Percentiles rank a stretch among this genome's conserved stretches.
These are phyloP conservation scores for Zaprionus davidi DNA, from an alignment of 1,140 invertebrate genomes.

Conservation along the genomic window DNA sequence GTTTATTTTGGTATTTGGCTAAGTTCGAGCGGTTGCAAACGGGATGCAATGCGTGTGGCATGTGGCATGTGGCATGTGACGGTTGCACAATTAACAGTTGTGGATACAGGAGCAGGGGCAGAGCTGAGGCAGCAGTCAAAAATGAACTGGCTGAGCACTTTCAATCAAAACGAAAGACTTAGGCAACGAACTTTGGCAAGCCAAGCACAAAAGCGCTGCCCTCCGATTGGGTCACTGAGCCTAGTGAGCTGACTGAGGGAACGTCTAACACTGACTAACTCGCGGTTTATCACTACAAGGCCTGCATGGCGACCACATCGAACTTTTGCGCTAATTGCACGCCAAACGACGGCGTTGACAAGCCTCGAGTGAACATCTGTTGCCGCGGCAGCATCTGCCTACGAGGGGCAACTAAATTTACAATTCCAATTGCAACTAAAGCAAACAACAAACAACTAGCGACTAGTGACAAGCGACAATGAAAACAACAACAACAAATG, in stretches of 20 bases:
- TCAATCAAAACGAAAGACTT: constrained; percentile 46
- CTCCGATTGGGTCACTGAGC: constrained; percentile 34
- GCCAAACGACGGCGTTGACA: constrained; percentile 13
- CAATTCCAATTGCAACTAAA: constrained; percentile 66
- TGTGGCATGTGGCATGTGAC: constrained; percentile 19
- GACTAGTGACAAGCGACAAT: constrained; percentile 30
- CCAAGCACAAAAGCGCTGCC: constrained; percentile 15
- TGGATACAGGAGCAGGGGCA: neutral
- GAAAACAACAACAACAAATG: constrained; percentile 47
- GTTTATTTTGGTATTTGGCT: neutral
- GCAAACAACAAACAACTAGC: constrained; percentile 32
- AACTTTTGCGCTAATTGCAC: constrained; percentile 34
- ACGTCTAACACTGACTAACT: constrained; percentile 34
- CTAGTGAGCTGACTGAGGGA: constrained; percentile 11
- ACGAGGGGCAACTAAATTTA: constrained; percentile 50
- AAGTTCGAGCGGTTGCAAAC: neutral
- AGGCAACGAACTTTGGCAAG: constrained; percentile 44
- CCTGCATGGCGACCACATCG: constrained; percentile 5
- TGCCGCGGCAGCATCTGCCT: constrained; percentile 53
- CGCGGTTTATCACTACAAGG: constrained; percentile 38
- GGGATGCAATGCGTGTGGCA: constrained; percentile 35
- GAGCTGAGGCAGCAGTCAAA: neutral
- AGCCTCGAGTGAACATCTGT: constrained; percentile 63
- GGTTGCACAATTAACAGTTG: constrained; percentile 36
- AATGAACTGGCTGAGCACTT: constrained; percentile 45